Percentiles rank a stretch among this genome's conserved stretches.
These are phyloP conservation scores for Raphicerus campestris DNA, from an alignment of 2,113 vertebrate genomes.

Conservation along the genomic window DNA sequence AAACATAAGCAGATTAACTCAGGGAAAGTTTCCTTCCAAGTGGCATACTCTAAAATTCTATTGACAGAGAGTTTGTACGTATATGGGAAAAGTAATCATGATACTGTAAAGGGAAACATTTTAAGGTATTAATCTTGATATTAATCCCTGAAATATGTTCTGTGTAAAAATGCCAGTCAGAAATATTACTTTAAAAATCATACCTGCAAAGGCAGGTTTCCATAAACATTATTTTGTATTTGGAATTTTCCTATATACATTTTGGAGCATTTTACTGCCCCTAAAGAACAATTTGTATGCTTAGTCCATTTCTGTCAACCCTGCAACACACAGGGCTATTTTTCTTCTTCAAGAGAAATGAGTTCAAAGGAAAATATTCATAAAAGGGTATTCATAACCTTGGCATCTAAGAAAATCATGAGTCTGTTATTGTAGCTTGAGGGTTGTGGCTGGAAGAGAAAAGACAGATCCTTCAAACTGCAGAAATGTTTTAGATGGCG, in stretches of 20 bases:
- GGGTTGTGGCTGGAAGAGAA: constrained; percentile 52
- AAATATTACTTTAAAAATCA: constrained; percentile 43
- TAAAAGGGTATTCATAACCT: constrained; percentile 58
- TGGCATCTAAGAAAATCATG: constrained; percentile 44
- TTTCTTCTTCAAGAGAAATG: constrained; percentile 42
- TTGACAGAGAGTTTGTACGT: background rate
- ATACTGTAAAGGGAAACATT: background rate
- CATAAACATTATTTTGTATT: background rate
- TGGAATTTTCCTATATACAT: constrained; percentile 31
- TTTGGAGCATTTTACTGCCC: constrained; percentile 28
- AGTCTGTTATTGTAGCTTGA: constrained; percentile 56
- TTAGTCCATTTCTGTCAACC: constrained; percentile 45
- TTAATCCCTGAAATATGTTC: constrained; percentile 37
- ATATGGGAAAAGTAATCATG: constrained; percentile 14
- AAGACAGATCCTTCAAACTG: constrained; percentile 55
- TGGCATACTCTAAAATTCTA: constrained; percentile 2
- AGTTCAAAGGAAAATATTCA: constrained; percentile 67
- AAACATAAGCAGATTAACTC: constrained; percentile 51
- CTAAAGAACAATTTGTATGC: constrained; percentile 42
- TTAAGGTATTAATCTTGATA: constrained; percentile 33
- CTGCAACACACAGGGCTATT: constrained; percentile 20
- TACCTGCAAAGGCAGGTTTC: background rate
- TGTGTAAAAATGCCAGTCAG: constrained; percentile 23
- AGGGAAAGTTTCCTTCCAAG: background rate
- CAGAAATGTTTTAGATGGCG: constrained; percentile 34